Percentiles rank a stretch among this genome's conserved stretches.
phyloP scores from a whole-genome alignment of 92 coral and sea anemone genomes.

The Siderastrea siderea region DNA sequence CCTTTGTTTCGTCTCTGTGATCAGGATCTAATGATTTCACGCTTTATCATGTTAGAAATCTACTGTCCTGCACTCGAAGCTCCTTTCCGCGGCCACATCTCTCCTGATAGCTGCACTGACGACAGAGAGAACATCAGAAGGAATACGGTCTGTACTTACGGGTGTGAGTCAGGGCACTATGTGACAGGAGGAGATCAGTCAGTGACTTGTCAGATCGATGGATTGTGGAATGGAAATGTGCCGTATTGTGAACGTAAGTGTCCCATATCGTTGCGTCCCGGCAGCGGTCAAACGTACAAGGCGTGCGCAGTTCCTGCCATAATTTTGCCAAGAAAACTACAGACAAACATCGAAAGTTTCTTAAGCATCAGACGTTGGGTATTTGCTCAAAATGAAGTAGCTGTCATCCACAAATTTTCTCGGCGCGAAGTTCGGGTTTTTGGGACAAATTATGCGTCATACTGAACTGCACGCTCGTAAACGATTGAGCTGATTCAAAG shows the following conservation, averaged over 20 bases:
- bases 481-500: too few species aligned
- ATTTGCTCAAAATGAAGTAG: too few species aligned
- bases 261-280: not conserved
- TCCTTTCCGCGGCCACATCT: conserved; percentile 91
- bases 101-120: conserved; percentile 77
- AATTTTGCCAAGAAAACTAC: not conserved
- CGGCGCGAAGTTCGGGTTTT: too few species aligned
- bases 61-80: conserved; percentile 92
- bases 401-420: too few species aligned
- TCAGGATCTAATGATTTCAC: too few species aligned
- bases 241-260: conserved; percentile 94
- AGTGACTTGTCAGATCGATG: conserved; percentile 87
- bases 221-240: conserved; percentile 83
- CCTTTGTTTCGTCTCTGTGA: too few species aligned
- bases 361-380: too few species aligned
- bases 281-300: too few species aligned
- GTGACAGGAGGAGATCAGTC: conserved; percentile 77
- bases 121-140: conserved; percentile 88
- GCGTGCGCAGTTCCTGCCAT: too few species aligned
- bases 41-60: conserved; percentile 69
- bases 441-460: too few species aligned
- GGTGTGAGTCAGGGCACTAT: conserved; percentile 85
- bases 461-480: too few species aligned
- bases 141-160: conserved; percentile 81
- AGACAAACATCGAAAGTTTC: too few species aligned